A percentile compares a stretch with the other conserved stretches of the same genome.
Evolutionary conservation across 2,797 vertebrate genomes (phyloP).

Genomic region (Enteromius afrohamiltoni): DNA sequence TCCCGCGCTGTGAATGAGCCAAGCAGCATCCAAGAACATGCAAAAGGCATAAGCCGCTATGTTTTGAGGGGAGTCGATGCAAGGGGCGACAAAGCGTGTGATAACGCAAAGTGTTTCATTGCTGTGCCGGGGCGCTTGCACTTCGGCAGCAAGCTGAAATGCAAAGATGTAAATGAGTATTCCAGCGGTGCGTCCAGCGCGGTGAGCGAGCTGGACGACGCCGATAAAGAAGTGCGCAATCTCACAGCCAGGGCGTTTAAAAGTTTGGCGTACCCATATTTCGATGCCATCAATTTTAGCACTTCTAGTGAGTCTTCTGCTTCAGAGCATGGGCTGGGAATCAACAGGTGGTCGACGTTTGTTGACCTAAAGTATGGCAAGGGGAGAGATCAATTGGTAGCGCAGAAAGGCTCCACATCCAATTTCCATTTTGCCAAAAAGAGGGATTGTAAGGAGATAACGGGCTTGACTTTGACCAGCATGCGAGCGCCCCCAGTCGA

Average conservation of each 20-base stretch:
- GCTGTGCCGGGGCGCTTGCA: slow-evolving; percentile 85
- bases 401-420: slow-evolving; percentile 69
- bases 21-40: slow-evolving; percentile 80
- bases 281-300: slow-evolving; percentile 86
- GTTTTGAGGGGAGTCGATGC: slow-evolving; percentile 80
- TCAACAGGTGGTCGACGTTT: slow-evolving; percentile 90
- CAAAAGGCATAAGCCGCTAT: slow-evolving; percentile 85
- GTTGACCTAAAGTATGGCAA: slow-evolving; percentile 89
- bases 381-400: slow-evolving; percentile 75
- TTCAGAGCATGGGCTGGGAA: slow-evolving; percentile 82
- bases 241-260: slow-evolving; percentile 90
- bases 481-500: slow-evolving; percentile 78
- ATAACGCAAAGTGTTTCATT: slow-evolving; percentile 75
- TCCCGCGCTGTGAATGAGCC: slow-evolving; percentile 93
- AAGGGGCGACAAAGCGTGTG: slow-evolving; percentile 72
- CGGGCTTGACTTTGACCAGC: slow-evolving; percentile 62
- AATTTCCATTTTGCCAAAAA: slow-evolving; percentile 72
- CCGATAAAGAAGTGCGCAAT: slow-evolving; percentile 94
- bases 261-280: slow-evolving; percentile 90
- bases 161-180: slow-evolving; percentile 79
- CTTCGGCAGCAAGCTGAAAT: slow-evolving; percentile 72
- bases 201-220: slow-evolving; percentile 93
- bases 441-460: slow-evolving; percentile 62
- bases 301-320: slow-evolving; percentile 89
- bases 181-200: slow-evolving; percentile 91